phyloP scores from a whole-genome alignment of 2,888 invertebrate species.

The Phengaris arion region DNA sequence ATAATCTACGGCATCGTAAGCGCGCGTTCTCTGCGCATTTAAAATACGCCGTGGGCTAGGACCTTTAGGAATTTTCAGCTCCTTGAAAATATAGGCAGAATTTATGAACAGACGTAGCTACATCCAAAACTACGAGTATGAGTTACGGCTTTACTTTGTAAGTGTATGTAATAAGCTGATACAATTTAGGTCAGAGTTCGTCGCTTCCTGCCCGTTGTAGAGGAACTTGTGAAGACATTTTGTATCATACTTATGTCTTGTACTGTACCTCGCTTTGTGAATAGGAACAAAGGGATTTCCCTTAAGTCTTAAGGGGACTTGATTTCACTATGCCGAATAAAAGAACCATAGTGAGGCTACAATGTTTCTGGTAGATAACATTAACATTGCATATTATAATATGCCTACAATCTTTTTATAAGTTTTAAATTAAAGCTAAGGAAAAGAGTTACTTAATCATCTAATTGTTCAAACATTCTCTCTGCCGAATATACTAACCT shows the following conservation, averaged over 20 bases:
- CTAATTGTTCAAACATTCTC: too few relatives aligned
- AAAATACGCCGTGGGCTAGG: too few relatives aligned
- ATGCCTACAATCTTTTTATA: too few relatives aligned
- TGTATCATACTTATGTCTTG: slow-evolving; percentile 16
- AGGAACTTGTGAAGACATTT: slow-evolving; percentile 19
- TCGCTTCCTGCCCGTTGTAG: slow-evolving; percentile 17
- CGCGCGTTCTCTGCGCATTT: too few relatives aligned
- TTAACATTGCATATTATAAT: neutral
- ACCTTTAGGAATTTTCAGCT: too few relatives aligned
- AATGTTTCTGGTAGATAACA: neutral
- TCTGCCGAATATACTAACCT: too few relatives aligned
- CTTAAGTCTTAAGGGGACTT: slow-evolving; percentile 1
- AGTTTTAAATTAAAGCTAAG: too few relatives aligned
- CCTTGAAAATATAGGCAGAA: neutral
- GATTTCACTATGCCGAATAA: slow-evolving; percentile 9
- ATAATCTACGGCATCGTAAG: too few relatives aligned
- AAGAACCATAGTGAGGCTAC: neutral
- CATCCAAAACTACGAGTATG: neutral
- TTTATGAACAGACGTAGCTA: too few relatives aligned
- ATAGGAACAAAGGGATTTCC: slow-evolving; percentile 20
- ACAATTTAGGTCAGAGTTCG: slow-evolving; percentile 13
- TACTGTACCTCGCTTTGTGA: slow-evolving; percentile 19
- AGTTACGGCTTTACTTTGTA: neutral
- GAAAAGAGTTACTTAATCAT: too few relatives aligned
- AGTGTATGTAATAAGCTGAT: neutral